phyloP scores from a whole-genome alignment of 2,797 vertebrate genomes.

The Hippopotamyrus pictus region DNA sequence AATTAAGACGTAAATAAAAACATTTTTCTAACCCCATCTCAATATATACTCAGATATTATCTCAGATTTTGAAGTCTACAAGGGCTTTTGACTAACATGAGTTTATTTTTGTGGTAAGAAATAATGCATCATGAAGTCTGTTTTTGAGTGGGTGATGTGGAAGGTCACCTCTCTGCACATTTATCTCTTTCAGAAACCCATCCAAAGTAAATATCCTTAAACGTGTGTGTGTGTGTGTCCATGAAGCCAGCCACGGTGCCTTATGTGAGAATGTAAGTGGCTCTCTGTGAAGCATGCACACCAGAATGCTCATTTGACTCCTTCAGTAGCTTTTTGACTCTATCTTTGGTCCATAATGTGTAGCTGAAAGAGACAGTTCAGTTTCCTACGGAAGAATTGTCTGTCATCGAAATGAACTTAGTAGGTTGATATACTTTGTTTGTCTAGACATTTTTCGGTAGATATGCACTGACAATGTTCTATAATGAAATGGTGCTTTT shows the following conservation, averaged over 20 bases:
- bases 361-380: constrained; percentile 12
- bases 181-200: constrained; percentile 16
- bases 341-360: constrained; percentile 26
- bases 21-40: background rate
- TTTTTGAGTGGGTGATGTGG: background rate
- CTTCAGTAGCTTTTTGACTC: background rate
- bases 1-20: background rate
- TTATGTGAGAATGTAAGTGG: constrained; percentile 24
- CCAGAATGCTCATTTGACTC: constrained; percentile 25
- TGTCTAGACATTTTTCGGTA: background rate
- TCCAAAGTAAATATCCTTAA: constrained; percentile 30
- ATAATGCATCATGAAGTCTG: background rate
- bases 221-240: background rate
- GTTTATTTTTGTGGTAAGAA: background rate
- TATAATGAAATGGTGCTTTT: background rate
- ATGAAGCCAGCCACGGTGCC: constrained; percentile 15
- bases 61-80: background rate
- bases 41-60: background rate
- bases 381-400: background rate
- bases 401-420: background rate
- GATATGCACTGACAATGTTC: background rate
- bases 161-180: background rate
- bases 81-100: background rate
- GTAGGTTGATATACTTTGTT: background rate
- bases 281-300: constrained; percentile 24